Evolutionary conservation across 2,113 vertebrate genomes (phyloP).

Genomic region (Ciconia maguari): DNA sequence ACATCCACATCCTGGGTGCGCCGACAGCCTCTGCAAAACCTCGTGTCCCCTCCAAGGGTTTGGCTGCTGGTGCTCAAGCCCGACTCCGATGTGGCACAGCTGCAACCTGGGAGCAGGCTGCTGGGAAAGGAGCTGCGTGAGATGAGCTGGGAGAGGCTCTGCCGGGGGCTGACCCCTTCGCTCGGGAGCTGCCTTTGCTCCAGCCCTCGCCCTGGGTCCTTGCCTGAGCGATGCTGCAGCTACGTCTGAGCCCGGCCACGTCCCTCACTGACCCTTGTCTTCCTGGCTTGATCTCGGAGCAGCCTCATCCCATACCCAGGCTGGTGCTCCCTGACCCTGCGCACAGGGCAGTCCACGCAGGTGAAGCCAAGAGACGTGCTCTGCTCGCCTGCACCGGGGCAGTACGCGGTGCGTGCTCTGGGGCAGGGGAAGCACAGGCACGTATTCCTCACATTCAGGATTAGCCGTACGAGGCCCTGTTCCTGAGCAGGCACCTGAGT

Average conservation of each 20-base stretch:
- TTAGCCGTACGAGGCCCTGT: neutral
- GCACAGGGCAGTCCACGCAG: rapidly evolving
- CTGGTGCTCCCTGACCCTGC: neutral
- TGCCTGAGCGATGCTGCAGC: neutral
- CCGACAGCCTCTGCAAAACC: neutral
- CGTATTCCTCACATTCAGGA: neutral
- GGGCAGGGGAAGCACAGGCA: neutral
- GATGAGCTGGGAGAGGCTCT: neutral
- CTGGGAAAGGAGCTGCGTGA: neutral
- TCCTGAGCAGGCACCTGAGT: constrained; percentile 35
- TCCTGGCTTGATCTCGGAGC: neutral
- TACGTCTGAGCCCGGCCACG: neutral
- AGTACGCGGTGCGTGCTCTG: rapidly evolving
- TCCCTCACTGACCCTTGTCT: neutral
- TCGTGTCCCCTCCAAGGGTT: rapidly evolving
- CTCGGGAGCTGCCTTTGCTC: neutral
- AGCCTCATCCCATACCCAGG: neutral
- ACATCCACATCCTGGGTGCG: neutral
- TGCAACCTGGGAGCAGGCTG: neutral
- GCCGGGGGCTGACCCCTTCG: neutral
- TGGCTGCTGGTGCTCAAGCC: neutral
- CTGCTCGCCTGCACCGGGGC: neutral
- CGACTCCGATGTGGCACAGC: neutral
- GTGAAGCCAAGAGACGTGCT: neutral
- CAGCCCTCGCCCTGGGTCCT: rapidly evolving